Conservation (phyloP, 2,888 invertebrate species). For the Yponomeuta sedellus region DNA sequence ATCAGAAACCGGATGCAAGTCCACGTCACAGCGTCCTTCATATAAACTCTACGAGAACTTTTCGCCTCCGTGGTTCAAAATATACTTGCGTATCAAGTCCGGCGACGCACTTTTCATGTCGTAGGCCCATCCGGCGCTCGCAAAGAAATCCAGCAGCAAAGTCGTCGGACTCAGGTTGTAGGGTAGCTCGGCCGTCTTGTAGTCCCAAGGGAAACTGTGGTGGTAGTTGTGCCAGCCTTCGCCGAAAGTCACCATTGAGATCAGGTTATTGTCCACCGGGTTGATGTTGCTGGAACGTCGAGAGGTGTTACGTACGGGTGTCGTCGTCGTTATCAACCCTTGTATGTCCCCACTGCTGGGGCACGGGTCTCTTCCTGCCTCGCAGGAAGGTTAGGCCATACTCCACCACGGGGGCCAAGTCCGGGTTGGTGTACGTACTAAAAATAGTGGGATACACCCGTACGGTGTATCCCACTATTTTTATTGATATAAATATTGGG, state of each 20-base stretch:
- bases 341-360: too few species aligned
- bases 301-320: too few species aligned
- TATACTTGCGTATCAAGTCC: slow-evolving; percentile 26
- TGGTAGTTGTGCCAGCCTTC: slow-evolving; percentile 88
- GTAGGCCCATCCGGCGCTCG: slow-evolving; percentile 46
- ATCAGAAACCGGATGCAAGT: too few species aligned
- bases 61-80: slow-evolving; percentile 35
- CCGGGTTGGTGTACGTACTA: too few species aligned
- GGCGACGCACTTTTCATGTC: slow-evolving; percentile 37
- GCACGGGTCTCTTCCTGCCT: too few species aligned
- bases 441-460: too few species aligned
- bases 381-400: too few species aligned
- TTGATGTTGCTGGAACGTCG: not conserved
- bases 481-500: too few species aligned
- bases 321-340: too few species aligned
- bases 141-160: slow-evolving; percentile 44
- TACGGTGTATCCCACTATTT: too few species aligned
- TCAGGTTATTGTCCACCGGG: not conserved
- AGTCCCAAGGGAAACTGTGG: slow-evolving; percentile 84
- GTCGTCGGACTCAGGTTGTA: slow-evolving; percentile 35
- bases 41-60: slow-evolving; percentile 6
- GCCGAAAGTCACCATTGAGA: not conserved
- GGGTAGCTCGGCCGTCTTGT: slow-evolving; percentile 70
- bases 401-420: too few species aligned
- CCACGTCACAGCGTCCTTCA: too few species aligned